Base-by-base conservation (phyloP, 1,140 invertebrate genomes). In the Muscidifurax raptorellus region DNA sequence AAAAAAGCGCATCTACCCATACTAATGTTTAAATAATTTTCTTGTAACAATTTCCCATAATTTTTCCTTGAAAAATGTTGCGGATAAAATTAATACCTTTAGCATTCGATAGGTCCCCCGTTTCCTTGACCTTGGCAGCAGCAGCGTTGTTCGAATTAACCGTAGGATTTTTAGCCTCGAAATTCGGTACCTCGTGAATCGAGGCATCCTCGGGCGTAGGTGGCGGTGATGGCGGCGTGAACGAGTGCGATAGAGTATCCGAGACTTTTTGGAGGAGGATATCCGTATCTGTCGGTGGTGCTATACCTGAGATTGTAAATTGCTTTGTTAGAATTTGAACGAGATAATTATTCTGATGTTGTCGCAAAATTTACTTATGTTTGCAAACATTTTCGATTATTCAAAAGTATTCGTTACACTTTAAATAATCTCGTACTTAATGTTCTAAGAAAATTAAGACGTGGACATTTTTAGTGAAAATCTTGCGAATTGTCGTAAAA, bases 201-300 rank as follows among this genome's bases (percentile, higher is more conserved):
- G 52, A 22, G 22, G 28, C n/a, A 74, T 78, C 72, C 13, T 75
- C 59, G 13, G 80, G 64, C 12, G 84, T 76, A 12, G 86, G 74
- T 47, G 88, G 64, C 1, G 79, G 82, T n/a, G 79, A 44, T 18
- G 81, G 80, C 0, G 76, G 66, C 12, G 80, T 30, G 44, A 85
- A 25, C 44, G 90, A 84, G 40, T 85, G 89, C 1, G 91, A 92
- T 28, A 93, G 80, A 0, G 91, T 92, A n/a, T 92, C 91, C 0
- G 91, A 93, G 1, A 93, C 92, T 85, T 92, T 91, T 66, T 91
- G 91, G 7, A 93, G 88, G 25, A 93, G 82, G 7, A 90, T 89
- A 66, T 92, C 90, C 1, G 92, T 93, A 25, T 91, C 89, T 64
- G 88, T 90, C 30, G 87, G 87, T 40, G 59, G 1, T 1, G 67